Percentiles rank a stretch among this genome's conserved stretches.
Conservation (phyloP, 2,797 vertebrate genomes). For the Sebastes elongatus region DNA sequence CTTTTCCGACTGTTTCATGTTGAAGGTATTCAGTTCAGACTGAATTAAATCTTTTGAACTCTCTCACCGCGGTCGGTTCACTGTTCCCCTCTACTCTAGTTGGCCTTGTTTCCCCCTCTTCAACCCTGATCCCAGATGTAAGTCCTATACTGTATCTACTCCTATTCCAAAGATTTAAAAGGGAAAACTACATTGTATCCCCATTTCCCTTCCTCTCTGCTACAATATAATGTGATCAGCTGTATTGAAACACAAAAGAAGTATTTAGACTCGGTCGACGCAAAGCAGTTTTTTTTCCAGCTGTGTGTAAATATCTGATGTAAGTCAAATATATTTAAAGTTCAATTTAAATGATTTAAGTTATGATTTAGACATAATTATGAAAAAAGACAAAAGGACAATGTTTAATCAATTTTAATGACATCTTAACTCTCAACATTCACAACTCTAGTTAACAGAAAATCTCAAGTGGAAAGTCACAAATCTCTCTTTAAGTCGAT, state of each 20-base stretch:
- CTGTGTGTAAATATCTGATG: not conserved
- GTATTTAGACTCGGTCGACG: not conserved
- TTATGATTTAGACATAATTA: not conserved
- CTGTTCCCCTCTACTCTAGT: not conserved
- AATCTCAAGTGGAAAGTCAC: not conserved
- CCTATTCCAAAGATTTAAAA: not conserved
- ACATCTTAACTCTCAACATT: not conserved
- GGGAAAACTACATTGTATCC: not conserved
- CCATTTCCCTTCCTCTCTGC: not conserved
- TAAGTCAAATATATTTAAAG: not conserved
- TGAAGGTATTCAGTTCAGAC: not conserved
- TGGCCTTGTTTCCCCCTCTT: not conserved
- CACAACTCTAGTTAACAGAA: not conserved
- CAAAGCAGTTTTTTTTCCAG: not conserved
- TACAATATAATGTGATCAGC: not conserved
- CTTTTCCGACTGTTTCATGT: not conserved
- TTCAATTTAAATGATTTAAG: not conserved
- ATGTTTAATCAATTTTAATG: not conserved
- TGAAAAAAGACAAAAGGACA: not conserved
- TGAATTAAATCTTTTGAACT: not conserved
- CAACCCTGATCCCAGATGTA: not conserved
- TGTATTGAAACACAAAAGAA: not conserved
- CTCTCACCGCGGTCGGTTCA: not conserved
- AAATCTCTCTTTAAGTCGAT: not conserved
- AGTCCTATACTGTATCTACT: not conserved